A percentile compares a stretch with the other conserved stretches of the same genome.
Conservation (phyloP, 1,140 invertebrate species). For the Drosophila novamexicana region DNA sequence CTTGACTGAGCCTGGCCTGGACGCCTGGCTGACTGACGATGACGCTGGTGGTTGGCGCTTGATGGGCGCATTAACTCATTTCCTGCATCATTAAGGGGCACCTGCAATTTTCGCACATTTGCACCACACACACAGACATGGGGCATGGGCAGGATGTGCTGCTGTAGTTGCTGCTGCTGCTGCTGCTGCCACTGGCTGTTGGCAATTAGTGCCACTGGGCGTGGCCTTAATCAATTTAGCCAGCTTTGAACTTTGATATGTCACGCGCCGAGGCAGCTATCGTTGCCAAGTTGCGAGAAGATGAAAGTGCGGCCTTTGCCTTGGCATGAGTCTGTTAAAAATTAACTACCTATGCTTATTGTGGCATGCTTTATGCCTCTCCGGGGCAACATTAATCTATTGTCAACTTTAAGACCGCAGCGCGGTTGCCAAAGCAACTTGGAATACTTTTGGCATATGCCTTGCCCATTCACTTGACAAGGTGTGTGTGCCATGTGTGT, state of each 20-base stretch:
- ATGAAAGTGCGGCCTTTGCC: background rate
- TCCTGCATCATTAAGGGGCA: constrained; percentile 76
- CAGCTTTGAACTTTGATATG: constrained; percentile 21
- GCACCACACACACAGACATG: constrained; percentile 8
- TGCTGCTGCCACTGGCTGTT: background rate
- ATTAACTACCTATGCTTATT: constrained; percentile 32
- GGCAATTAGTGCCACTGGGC: constrained; percentile 27
- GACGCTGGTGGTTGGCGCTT: constrained; percentile 22
- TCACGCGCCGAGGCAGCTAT: constrained; percentile 5
- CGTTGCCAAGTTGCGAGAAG: background rate
- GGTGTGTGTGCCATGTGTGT: constrained; percentile 11
- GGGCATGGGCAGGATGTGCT: constrained; percentile 33
- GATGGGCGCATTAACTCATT: constrained; percentile 70
- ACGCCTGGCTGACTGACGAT: constrained; percentile 3
- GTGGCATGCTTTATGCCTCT: constrained; percentile 27
- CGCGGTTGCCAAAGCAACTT: background rate
- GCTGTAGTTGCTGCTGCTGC: background rate
- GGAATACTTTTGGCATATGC: constrained; percentile 15
- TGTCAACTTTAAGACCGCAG: constrained; percentile 34
- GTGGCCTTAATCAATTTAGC: constrained; percentile 51
- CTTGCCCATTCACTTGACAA: constrained; percentile 23
- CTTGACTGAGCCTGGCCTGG: background rate
- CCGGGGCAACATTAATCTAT: constrained; percentile 40
- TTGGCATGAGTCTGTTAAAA: constrained; percentile 23
- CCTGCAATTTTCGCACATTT: constrained; percentile 73